Percentiles rank a stretch among this genome's conserved stretches.
Conservation (phyloP, 30 jellyfish, hydroid and myxozoan species). For the Hydractinia echinata region DNA sequence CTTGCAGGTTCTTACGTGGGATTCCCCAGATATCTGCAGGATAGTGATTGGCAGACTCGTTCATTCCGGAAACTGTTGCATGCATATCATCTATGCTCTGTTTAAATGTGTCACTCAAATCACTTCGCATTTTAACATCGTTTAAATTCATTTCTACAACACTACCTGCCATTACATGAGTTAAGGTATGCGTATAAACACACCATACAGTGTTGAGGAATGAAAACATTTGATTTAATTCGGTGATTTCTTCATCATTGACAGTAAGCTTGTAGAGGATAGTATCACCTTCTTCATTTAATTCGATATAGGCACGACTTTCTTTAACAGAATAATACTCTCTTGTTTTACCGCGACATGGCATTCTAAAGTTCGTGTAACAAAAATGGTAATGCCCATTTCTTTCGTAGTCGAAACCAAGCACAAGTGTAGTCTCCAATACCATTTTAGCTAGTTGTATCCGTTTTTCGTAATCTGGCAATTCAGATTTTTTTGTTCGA, state of each 20-base stretch:
- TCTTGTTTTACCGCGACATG: not conserved
- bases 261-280: not conserved
- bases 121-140: not conserved
- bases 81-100: constrained; percentile 20
- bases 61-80: constrained; percentile 22
- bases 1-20: not conserved
- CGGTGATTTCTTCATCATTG: not conserved
- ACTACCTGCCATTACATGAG: constrained; percentile 20
- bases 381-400: not conserved
- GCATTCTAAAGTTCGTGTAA: constrained; percentile 2
- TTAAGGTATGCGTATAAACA: constrained; percentile 9
- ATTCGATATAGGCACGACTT: not conserved
- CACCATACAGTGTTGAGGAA: constrained; percentile 26
- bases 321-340: not conserved
- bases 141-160: constrained; percentile 9
- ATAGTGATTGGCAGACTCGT: constrained; percentile 28
- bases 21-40: constrained; percentile 34
- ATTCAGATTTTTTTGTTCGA: not conserved
- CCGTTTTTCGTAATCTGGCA: not conserved
- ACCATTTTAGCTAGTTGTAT: constrained; percentile 18
- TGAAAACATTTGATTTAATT: not conserved
- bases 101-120: not conserved
- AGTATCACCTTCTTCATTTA: not conserved
- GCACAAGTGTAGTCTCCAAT: constrained; percentile 3
- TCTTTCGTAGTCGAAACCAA: not conserved